Evolutionary conservation across 2,797 vertebrate species (phyloP).

Genomic region (Falco peregrinus): DNA sequence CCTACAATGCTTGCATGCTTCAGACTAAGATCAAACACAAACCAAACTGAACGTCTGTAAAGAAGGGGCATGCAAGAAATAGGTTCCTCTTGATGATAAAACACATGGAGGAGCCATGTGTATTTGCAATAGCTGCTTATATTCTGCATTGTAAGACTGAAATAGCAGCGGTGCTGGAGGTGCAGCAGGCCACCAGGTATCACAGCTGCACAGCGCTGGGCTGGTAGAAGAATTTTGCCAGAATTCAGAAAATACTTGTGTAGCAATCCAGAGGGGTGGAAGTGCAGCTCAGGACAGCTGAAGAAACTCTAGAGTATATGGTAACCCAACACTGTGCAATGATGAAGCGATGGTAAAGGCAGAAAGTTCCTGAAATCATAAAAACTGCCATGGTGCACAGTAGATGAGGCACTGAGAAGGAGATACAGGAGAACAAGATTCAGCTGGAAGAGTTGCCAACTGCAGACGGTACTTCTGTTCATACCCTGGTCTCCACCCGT

Average conservation of each 20-base stretch:
- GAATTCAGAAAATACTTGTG: neutral
- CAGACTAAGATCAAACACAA: neutral
- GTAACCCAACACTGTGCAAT: neutral
- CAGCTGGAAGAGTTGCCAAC: neutral
- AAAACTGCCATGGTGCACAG: neutral
- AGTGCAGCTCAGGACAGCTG: neutral
- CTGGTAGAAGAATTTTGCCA: neutral
- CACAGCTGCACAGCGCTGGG: neutral
- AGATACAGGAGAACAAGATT: neutral
- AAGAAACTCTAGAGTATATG: neutral
- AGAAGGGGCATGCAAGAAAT: neutral
- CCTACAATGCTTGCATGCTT: neutral
- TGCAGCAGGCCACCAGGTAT: neutral
- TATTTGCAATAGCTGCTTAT: neutral
- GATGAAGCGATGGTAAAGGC: neutral
- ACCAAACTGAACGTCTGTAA: neutral
- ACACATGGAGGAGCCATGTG: too few relatives aligned
- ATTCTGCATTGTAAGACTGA: neutral
- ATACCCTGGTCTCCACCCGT: too few relatives aligned
- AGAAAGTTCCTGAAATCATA: neutral
- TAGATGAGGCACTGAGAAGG: neutral
- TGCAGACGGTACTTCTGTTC: neutral
- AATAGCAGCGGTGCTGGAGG: neutral
- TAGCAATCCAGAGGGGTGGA: neutral
- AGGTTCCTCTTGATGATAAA: neutral